phyloP scores from a whole-genome alignment of 2,113 vertebrate genomes.

The Nibea albiflora region DNA sequence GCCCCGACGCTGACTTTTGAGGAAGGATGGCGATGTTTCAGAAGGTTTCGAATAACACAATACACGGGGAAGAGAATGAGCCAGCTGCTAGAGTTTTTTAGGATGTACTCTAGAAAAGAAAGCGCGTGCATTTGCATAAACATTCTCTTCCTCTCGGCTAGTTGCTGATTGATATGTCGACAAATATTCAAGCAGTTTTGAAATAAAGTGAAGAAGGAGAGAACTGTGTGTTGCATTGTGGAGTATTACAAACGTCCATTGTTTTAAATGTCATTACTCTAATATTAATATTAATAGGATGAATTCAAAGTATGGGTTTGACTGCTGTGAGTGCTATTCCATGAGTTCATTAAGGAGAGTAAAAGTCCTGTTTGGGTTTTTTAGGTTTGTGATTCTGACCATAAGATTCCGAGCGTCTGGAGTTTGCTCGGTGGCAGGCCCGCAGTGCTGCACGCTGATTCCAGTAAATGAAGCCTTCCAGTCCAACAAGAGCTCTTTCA shows the following conservation, averaged over 20 bases:
- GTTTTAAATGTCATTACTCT: neutral
- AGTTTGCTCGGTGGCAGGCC: neutral
- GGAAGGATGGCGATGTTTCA: conserved; percentile 17
- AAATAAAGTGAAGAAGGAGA: conserved; percentile 4
- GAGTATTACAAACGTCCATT: neutral
- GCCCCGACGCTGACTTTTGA: conserved; percentile 14
- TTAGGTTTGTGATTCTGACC: neutral
- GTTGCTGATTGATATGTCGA: conserved; percentile 8
- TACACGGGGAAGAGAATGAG: conserved; percentile 16
- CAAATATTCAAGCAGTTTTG: conserved; percentile 6
- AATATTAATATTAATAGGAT: neutral
- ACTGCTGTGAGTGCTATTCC: neutral
- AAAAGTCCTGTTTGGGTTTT: neutral
- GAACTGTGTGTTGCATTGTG: neutral
- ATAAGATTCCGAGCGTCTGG: neutral
- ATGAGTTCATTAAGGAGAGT: neutral
- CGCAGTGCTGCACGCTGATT: neutral
- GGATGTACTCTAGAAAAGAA: conserved; percentile 21
- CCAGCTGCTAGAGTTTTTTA: conserved; percentile 35
- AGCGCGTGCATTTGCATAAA: conserved; percentile 10
- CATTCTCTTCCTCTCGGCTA: conserved; percentile 8
- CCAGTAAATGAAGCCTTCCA: conserved; percentile 13
- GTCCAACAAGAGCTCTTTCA: conserved; percentile 9
- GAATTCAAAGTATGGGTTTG: neutral
- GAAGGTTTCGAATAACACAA: conserved; percentile 22